Evolutionary conservation across 35 echinoderm and acorn worm species (phyloP).

Genomic region (Apostichopus parvimensis): DNA sequence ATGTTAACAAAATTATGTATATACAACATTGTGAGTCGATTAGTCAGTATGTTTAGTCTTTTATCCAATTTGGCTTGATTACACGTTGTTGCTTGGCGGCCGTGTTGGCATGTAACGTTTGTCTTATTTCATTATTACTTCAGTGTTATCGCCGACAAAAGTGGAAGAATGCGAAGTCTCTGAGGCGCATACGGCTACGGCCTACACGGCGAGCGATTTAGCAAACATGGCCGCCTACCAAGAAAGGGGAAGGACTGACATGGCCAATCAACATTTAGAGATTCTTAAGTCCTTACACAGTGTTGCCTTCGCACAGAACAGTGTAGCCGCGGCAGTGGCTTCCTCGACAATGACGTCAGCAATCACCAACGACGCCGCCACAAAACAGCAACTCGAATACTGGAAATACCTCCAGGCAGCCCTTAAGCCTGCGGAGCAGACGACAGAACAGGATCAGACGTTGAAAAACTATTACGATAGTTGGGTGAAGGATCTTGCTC

Average conservation of each 20-base stretch:
- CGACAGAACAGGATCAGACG: slow-evolving; percentile 5
- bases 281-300: slow-evolving; percentile 55
- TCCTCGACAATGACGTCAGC: slow-evolving; percentile 40
- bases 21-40: too few relatives aligned
- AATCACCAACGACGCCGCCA: not conserved
- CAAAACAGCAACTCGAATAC: slow-evolving; percentile 51
- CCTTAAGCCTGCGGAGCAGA: slow-evolving; percentile 35
- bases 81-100: too few relatives aligned
- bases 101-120: too few relatives aligned
- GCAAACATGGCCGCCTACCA: slow-evolving; percentile 1
- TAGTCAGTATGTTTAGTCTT: too few relatives aligned
- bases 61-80: too few relatives aligned
- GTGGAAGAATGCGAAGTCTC: not conserved
- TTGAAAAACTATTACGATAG: slow-evolving; percentile 52
- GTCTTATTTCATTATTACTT: not conserved
- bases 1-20: too few relatives aligned
- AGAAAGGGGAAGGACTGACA: not conserved
- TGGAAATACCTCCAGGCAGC: slow-evolving; percentile 49
- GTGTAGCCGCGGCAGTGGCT: slow-evolving; percentile 37
- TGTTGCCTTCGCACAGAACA: slow-evolving; percentile 49
- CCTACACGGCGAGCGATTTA: slow-evolving; percentile 6
- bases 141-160: slow-evolving; percentile 15
- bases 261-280: slow-evolving; percentile 42
- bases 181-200: not conserved
- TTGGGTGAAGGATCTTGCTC: slow-evolving; percentile 34